Evolutionary conservation across 2,888 invertebrate species (phyloP).

Genomic region (Pemphredon lugubris): DNA sequence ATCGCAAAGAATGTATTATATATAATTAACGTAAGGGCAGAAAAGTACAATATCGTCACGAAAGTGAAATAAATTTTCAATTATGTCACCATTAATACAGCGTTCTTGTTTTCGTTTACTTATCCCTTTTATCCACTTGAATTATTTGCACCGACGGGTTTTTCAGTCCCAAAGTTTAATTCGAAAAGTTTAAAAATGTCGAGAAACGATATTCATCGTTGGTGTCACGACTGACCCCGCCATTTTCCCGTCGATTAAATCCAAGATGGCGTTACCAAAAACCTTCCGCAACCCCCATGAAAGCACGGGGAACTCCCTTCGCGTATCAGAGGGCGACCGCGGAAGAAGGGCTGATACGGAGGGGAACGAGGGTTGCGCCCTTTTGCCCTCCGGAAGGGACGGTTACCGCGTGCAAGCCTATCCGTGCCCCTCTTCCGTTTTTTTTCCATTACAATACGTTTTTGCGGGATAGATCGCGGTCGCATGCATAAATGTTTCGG

Average conservation of each 20-base stretch:
- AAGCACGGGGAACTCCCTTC: slow-evolving; percentile 43
- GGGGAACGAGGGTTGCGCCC: slow-evolving; percentile 69
- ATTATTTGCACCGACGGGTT: background rate
- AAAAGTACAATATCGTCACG: too few relatives aligned
- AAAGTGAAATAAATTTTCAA: slow-evolving; percentile 8
- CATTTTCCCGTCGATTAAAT: slow-evolving; percentile 79
- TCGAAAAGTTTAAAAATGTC: too few relatives aligned
- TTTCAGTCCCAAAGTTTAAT: too few relatives aligned
- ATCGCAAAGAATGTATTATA: slow-evolving; percentile 8
- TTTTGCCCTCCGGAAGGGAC: slow-evolving; percentile 69
- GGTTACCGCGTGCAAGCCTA: slow-evolving; percentile 68
- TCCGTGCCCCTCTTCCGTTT: slow-evolving; percentile 64
- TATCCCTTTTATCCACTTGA: background rate
- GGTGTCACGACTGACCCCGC: slow-evolving; percentile 57
- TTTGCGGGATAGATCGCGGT: slow-evolving; percentile 63
- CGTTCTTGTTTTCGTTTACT: background rate
- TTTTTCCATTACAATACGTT: slow-evolving; percentile 63
- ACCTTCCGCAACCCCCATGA: slow-evolving; percentile 56
- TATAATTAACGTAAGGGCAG: background rate
- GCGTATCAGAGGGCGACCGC: slow-evolving; percentile 68
- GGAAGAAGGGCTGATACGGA: slow-evolving; percentile 33
- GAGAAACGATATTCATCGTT: background rate
- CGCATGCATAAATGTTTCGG: slow-evolving; percentile 74
- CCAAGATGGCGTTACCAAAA: slow-evolving; percentile 76
- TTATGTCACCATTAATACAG: background rate